These are phyloP conservation scores for Mizuhopecten yessoensis DNA, from an alignment of 1,140 invertebrate species.

Conservation along the genomic window DNA sequence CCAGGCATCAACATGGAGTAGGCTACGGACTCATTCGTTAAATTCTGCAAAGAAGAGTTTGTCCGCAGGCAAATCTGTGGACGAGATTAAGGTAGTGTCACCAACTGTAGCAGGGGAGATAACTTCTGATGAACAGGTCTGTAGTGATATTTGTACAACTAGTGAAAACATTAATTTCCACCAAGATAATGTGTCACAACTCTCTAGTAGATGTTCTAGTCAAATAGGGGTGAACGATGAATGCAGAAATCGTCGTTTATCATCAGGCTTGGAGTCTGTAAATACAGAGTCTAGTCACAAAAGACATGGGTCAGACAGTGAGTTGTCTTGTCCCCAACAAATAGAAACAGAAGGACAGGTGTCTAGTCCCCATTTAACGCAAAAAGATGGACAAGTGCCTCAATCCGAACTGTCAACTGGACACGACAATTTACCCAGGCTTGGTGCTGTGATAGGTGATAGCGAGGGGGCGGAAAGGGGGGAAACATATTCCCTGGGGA, in stretches of 20 bases:
- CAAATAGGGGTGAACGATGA: neutral
- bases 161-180: neutral
- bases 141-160: neutral
- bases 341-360: no score
- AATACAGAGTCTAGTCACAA: neutral
- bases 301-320: neutral
- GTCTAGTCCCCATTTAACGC: no score
- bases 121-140: neutral
- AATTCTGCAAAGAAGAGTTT: conserved; percentile 71
- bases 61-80: conserved; percentile 54
- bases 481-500: neutral
- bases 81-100: neutral
- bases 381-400: neutral
- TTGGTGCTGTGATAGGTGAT: conserved; percentile 33
- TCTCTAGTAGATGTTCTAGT: neutral
- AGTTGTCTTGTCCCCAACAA: neutral
- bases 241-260: neutral
- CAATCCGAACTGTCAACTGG: neutral
- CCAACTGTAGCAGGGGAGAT: neutral
- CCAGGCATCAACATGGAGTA: conserved; percentile 78
- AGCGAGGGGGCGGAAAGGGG: neutral
- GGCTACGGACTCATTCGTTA: conserved; percentile 75
- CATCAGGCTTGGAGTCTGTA: neutral
- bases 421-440: neutral
- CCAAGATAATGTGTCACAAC: neutral